phyloP scores from a whole-genome alignment of 2,888 invertebrate species.

The Pterostichus madidus region DNA sequence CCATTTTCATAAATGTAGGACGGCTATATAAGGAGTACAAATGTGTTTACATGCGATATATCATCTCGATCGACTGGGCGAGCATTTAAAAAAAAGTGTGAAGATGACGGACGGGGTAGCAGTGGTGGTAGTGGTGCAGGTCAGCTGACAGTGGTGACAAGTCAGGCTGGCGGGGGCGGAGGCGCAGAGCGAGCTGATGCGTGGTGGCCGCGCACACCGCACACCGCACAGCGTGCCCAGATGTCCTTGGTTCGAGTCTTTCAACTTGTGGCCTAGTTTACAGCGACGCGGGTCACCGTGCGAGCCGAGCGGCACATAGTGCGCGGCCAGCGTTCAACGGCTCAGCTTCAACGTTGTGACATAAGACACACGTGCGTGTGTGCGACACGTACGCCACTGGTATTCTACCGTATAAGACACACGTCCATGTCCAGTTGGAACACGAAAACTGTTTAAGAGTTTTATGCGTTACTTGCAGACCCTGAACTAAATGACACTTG shows the following conservation, averaged over 20 bases:
- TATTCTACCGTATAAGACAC: no score
- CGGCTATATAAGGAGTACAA: constrained; percentile 50
- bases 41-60: constrained; percentile 26
- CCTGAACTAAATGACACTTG: constrained; percentile 54
- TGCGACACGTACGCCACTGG: constrained; percentile 12
- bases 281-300: constrained; percentile 71
- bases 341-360: constrained; percentile 32
- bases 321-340: constrained; percentile 65
- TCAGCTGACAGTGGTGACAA: constrained; percentile 21
- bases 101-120: neutral
- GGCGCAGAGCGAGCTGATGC: constrained; percentile 74
- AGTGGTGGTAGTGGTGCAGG: neutral
- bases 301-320: constrained; percentile 71
- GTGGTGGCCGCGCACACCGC: constrained; percentile 67
- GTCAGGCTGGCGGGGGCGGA: neutral
- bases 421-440: no score
- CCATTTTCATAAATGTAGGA: constrained; percentile 61
- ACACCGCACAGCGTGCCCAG: constrained; percentile 71
- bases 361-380: constrained; percentile 44
- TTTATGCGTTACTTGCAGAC: constrained; percentile 12
- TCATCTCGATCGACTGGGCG: neutral
- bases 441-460: neutral
- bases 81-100: constrained; percentile 12
- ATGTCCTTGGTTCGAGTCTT: constrained; percentile 89
- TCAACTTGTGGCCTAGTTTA: constrained; percentile 79